phyloP scores from a whole-genome alignment of 2,797 vertebrate species.

The Bufotes viridis region DNA sequence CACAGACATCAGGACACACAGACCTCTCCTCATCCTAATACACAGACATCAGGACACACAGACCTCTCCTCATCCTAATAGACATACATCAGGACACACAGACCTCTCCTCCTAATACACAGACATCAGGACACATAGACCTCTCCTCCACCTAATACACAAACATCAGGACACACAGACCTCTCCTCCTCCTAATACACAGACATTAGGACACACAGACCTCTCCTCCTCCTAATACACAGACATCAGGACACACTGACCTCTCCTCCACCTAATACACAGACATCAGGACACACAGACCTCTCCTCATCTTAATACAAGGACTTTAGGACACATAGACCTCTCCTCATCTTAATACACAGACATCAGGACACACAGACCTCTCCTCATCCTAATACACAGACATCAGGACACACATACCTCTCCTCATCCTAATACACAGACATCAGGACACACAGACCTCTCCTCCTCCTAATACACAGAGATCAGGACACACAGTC shows the following conservation, averaged over 20 bases:
- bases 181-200: background rate
- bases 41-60: too few relatives aligned
- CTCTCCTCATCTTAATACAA: background rate
- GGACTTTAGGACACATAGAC: too few relatives aligned
- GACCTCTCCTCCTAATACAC: background rate
- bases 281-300: constrained; percentile 23
- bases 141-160: too few relatives aligned
- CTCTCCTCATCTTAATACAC: too few relatives aligned
- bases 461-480: background rate
- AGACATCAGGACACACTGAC: background rate
- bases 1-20: background rate
- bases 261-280: background rate
- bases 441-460: background rate
- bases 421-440: background rate
- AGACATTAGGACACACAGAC: constrained; percentile 10
- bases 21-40: too few relatives aligned
- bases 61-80: too few relatives aligned
- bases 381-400: background rate
- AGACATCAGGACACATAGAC: background rate
- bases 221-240: background rate
- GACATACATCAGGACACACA: background rate
- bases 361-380: too few relatives aligned
- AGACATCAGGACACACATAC: constrained; percentile 11
- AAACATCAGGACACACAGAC: background rate
- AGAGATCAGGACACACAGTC: background rate